Conservation (phyloP, 2,797 vertebrate genomes). For the Gephyroberyx darwinii region DNA sequence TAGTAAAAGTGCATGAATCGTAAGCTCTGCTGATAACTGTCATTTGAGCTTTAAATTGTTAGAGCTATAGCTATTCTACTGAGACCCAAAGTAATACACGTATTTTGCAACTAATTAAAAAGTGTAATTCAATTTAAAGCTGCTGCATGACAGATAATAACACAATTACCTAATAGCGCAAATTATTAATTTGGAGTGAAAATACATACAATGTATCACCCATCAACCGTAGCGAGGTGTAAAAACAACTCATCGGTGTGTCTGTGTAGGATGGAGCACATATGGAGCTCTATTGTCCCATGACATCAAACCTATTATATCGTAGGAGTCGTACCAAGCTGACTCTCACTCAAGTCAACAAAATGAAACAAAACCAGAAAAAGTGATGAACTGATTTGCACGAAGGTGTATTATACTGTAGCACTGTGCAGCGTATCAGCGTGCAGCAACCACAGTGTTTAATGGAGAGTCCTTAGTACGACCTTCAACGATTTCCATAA, state of each 20-base stretch:
- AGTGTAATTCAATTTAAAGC: conserved; percentile 52
- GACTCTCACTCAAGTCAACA: background rate
- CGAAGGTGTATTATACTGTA: background rate
- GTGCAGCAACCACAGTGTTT: background rate
- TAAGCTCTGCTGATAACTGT: conserved; percentile 9
- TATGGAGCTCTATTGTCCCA: background rate
- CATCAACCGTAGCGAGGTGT: conserved; percentile 9
- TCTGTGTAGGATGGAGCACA: background rate
- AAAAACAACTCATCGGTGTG: background rate
- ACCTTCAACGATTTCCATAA: conserved; percentile 27
- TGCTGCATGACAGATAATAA: conserved; percentile 48
- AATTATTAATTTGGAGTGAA: conserved; percentile 43
- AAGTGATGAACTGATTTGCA: conserved; percentile 8
- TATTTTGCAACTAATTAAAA: conserved; percentile 56
- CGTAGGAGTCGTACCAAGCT: background rate
- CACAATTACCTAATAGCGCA: conserved; percentile 38
- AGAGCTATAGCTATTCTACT: conserved; percentile 29
- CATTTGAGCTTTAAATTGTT: conserved; percentile 12
- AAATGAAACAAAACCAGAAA: conserved; percentile 12
- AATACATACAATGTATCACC: conserved; percentile 22
- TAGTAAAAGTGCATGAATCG: background rate
- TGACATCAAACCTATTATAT: conserved; percentile 18
- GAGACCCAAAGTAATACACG: conserved; percentile 26
- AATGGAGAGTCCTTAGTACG: background rate
- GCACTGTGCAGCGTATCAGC: background rate